A percentile compares a stretch with the other conserved stretches of the same genome.
phyloP scores from a whole-genome alignment of 2,888 invertebrate genomes.

The Zele albiditarsus region DNA sequence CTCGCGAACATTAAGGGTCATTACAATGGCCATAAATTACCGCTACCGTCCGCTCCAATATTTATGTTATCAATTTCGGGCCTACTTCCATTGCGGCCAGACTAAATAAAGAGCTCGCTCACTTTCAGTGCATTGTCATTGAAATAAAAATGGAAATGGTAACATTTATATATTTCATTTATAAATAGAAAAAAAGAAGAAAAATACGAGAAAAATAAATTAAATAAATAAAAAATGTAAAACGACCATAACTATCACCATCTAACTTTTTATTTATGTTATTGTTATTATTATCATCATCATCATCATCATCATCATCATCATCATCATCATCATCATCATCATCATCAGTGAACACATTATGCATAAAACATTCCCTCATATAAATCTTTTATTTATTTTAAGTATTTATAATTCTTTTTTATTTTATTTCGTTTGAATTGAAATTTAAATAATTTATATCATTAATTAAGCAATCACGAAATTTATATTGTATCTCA shows the following conservation, averaged over 20 bases:
- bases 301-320: too few relatives aligned
- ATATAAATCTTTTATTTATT: not conserved
- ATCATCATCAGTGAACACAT: too few relatives aligned
- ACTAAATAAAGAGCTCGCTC: slow-evolving; percentile 22
- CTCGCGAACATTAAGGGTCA: slow-evolving; percentile 71
- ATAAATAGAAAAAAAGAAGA: not conserved
- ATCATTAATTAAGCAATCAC: not conserved
- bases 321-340: too few relatives aligned
- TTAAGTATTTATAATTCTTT: not conserved
- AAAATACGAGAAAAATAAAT: not conserved
- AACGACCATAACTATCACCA: not conserved
- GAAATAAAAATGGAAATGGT: not conserved
- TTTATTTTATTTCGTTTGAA: not conserved
- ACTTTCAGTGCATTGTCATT: slow-evolving; percentile 4
- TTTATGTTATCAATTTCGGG: slow-evolving; percentile 68
- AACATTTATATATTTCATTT: not conserved
- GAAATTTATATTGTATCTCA: not conserved
- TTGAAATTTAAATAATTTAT: not conserved
- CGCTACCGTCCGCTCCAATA: slow-evolving; percentile 66
- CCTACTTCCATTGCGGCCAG: slow-evolving; percentile 39
- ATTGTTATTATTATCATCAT: not conserved
- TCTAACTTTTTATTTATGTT: not conserved
- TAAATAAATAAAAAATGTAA: not conserved
- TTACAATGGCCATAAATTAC: slow-evolving; percentile 70
- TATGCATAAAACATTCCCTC: too few relatives aligned